Base-by-base conservation (phyloP, 1,140 invertebrate genomes). In the Danaus plexippus region DNA sequence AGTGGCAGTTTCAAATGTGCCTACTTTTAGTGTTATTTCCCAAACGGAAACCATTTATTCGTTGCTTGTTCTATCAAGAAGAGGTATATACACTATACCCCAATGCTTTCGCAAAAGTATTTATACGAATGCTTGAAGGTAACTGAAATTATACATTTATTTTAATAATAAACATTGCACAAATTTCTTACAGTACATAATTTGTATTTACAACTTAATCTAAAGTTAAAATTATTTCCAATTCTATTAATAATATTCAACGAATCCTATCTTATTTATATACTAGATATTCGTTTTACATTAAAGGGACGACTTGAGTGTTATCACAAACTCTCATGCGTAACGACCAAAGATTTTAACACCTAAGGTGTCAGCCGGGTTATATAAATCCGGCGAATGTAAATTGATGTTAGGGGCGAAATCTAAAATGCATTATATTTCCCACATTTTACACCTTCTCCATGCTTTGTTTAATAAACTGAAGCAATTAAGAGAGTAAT, bases 21-120 rank as follows among this genome's bases (percentile, higher is more conserved):
- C 78, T 84, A 85, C 79, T 85, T 84, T 85, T 85, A 84, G 81
- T 85, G 79, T 85, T 85, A 87, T 87, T 82, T 82, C 76, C 79
- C 80, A 85, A 83, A 77, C 80, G 81, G 81, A 84, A 81, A 75
- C 74, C 76, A 85, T 85, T 87, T 84, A 76, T 86, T 80, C 80
- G 74, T 69, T 73, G 74, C 74, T 71, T 80, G 77, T 72, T 77
- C 78, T 73, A 83, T 83, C 63, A 75, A 55, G 64, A 66, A 80
- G 77, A 79, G 75, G 77, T 79, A 80, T 76, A 66, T 78, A 73
- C 67, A 75, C 65, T 73, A 75, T 73, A 72, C 68, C 57, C 66
- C 65, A 70, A 69, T 61, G 71, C 67, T 74, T 71, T 58, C 50
- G 57, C 62, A 70, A 59, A 78, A 69, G 69, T 76, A 69, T 75